Evolutionary conservation across 2,113 vertebrate genomes (phyloP).

Genomic region (Regulus satrapa): DNA sequence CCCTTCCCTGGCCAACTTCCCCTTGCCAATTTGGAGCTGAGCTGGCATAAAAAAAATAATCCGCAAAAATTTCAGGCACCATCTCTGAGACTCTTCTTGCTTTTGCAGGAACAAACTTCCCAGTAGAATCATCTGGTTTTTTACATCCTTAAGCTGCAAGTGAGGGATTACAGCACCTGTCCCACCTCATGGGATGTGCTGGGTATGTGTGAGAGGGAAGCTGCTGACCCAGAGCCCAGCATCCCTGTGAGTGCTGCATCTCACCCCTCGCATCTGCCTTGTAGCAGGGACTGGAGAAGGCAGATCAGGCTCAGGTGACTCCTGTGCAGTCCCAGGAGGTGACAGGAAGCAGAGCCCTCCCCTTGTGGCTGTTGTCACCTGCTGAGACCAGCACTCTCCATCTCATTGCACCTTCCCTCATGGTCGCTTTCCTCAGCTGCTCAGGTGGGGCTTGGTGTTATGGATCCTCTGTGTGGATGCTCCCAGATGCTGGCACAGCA

Average conservation of each 20-base stretch:
- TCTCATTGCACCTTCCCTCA: neutral
- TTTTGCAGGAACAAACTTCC: neutral
- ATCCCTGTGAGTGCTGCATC: neutral
- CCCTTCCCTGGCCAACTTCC: neutral
- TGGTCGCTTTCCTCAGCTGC: neutral
- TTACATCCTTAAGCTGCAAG: neutral
- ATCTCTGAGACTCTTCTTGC: neutral
- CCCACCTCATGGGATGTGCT: neutral
- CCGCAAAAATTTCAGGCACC: neutral
- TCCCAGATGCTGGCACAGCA: neutral
- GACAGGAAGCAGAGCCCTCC: neutral
- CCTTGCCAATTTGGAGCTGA: neutral
- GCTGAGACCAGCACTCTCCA: neutral
- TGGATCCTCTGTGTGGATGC: neutral
- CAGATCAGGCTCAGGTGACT: neutral
- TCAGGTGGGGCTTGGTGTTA: neutral
- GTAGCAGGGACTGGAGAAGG: neutral
- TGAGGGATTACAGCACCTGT: neutral
- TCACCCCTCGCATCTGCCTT: neutral
- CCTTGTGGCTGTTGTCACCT: neutral
- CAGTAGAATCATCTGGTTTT: neutral
- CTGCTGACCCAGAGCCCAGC: neutral
- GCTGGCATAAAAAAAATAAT: neutral
- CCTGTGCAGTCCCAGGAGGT: too few species aligned
- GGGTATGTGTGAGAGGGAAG: rapidly evolving